Conservation (phyloP, 2,888 invertebrate species). For the Trachelus iudaicus region DNA sequence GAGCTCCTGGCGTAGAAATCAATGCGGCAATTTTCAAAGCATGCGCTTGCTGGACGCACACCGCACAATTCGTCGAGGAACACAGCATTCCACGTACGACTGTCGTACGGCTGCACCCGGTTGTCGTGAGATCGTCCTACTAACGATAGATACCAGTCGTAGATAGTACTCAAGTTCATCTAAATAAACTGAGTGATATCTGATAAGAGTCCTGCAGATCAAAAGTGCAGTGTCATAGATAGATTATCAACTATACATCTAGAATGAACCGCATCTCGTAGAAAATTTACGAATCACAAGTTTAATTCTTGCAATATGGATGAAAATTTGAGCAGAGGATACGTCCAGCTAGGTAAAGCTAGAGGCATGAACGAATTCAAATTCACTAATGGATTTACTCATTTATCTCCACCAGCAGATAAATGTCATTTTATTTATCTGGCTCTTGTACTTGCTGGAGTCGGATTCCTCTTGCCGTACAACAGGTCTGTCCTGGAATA, state of each 20-base stretch:
- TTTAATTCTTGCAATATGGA: conserved; percentile 66
- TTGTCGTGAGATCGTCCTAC: neutral
- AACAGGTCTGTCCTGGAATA: conserved; percentile 75
- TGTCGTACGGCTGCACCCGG: neutral
- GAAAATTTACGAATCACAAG: neutral
- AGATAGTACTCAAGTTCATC: neutral
- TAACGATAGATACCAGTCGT: neutral
- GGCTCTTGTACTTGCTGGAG: conserved; percentile 84
- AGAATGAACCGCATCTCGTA: neutral
- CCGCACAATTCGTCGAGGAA: neutral
- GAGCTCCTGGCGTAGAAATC: conserved; percentile 63
- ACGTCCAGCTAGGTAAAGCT: conserved; percentile 71
- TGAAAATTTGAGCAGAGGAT: conserved; percentile 75
- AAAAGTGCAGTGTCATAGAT: neutral
- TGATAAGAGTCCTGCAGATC: neutral
- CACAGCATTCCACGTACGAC: neutral
- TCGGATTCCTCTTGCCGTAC: conserved; percentile 91
- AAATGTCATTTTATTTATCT: conserved; percentile 78
- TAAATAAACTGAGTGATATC: neutral
- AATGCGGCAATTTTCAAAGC: conserved; percentile 61
- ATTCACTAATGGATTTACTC: conserved; percentile 68
- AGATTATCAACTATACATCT: neutral
- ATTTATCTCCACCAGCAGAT: conserved; percentile 77
- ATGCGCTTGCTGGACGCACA: conserved; percentile 47
- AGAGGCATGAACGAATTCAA: conserved; percentile 70